A percentile compares a stretch with the other conserved stretches of the same genome.
These are phyloP conservation scores for Eupsilia transversa DNA, from an alignment of 2,888 invertebrate species.

Conservation along the genomic window DNA sequence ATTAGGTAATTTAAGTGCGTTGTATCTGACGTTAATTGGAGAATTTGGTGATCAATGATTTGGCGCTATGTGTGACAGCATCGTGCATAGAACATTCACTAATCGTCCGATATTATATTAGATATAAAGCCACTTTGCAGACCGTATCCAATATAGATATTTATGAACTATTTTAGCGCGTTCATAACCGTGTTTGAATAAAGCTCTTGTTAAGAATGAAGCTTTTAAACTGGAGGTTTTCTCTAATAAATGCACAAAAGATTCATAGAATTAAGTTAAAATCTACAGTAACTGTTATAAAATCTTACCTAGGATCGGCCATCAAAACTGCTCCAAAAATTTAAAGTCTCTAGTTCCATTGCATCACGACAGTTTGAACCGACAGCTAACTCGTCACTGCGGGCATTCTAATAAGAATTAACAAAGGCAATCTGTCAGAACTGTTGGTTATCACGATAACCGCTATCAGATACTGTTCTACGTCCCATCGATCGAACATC, in stretches of 20 bases:
- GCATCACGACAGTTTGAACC: conserved; percentile 26
- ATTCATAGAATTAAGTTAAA: not conserved
- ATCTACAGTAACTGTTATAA: not conserved
- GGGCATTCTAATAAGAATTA: conserved; percentile 44
- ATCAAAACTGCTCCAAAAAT: not conserved
- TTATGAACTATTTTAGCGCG: not conserved
- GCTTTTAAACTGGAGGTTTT: not conserved
- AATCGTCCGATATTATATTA: not conserved
- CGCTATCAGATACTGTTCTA: conserved; percentile 68
- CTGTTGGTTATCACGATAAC: conserved; percentile 74
- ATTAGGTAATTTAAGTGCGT: conserved; percentile 48
- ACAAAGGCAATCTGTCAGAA: conserved; percentile 59
- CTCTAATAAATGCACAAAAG: not conserved
- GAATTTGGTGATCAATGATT: not conserved
- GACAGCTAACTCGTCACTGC: conserved; percentile 49
- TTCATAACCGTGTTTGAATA: not conserved
- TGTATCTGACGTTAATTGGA: conserved; percentile 40
- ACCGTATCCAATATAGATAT: not conserved
- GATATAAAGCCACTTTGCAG: not conserved
- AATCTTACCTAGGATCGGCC: conserved; percentile 24
- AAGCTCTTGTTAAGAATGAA: not conserved
- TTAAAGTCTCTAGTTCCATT: not conserved
- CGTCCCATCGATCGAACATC: conserved; percentile 67
- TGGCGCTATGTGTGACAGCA: conserved; percentile 5
- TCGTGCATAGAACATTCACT: not conserved